Evolutionary conservation across 2,888 invertebrate species (phyloP), one percentile per base, ranked within the genome.

Genomic region (Serrognathus titanus): DNA sequence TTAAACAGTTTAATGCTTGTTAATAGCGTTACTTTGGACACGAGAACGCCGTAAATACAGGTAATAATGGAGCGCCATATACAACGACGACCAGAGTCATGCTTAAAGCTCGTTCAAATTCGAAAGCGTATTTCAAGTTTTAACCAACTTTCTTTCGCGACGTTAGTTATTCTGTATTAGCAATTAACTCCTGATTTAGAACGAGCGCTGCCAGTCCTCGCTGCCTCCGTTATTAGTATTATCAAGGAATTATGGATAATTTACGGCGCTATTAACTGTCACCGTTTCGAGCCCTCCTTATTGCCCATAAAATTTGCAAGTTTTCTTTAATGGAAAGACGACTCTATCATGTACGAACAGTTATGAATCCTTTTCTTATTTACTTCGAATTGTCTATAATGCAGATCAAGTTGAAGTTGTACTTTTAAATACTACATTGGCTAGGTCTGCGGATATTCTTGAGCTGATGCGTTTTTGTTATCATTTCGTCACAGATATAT

Each of bases 1-100:
- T 71, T 71, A 69, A 70, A 69, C 65, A 65, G 66, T 71, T 57
- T 72, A 73, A 72, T 71, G 72, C 71, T 68, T 69, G 72, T 70
- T 72, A 72, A 72, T 70, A 69, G 71, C 71, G 63, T 61, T 69
- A 72, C 69, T 71, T 71, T 62, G 66, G 64, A 67, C 70, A 68
- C 70, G 69, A 73, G 71, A 72, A 71, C 64, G 64, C 59, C 57
- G 66, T 70, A 68, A 71, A 70, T 66, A 64, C 67, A 31, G 24
- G 24, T 31, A 31, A 31, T 31, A 31, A 31, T 31, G 24, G 24
- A 6, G 24, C 24, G 24, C 24, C 24, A 31, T 31, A 31, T 31
- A 31, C 24, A 31, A 16, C 16, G 16, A 16, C 16, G 16, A 16
- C 16, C 3, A 5, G 24, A 5, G 24, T 31, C 24, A 31, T 31